Base-by-base conservation (phyloP, 2,113 vertebrate genomes). In the Genyomyrus donnyi region DNA sequence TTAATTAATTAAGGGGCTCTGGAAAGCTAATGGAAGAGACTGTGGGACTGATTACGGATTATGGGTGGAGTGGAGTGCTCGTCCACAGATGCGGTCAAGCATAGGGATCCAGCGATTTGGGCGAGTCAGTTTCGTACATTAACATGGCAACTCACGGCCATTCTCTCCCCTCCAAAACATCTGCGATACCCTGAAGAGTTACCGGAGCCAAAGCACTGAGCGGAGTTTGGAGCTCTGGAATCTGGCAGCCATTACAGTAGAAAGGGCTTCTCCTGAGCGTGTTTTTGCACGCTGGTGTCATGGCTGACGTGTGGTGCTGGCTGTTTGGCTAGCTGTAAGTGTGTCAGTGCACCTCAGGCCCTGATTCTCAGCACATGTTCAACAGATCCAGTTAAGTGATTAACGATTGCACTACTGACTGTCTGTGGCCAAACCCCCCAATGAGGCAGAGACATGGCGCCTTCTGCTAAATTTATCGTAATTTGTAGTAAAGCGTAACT, bases 111-210 rank as follows among this genome's bases (percentile, higher is more conserved):
- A 17, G 17, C 17, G 5, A 21, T 53, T 19, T 53, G 17, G 52
- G 52, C 17, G 17, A 53, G 52, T 19, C 17, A 89, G 92, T 92
- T 93, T 92, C 90, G 92, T 92, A 92, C 92, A 92, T 92, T 89
- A 85, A 92, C 85, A 87, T 91, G 88, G 90, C 91, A 19, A 49
- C 56, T 46, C 90, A 91, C 53, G 88, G 42, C 11, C 11, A 58
- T 15, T 56, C 58, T 90, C 85, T 39, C 19, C 31, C 10, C 35
- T 89, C 89, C 90, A 89, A 93, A 90, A 52, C 70, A 39, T 74
- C 48, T 53, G 70, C 27, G 10, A 5, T 19, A 49, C 35, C 19
- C 46, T 21, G 39, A 46, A 42, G 19, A 62, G 24, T 66, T 66
- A 42, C 87, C 11, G 24, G 62, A 45, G 10, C 52, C 56, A 91